A percentile compares a stretch with the other conserved stretches of the same genome.
Conservation (phyloP, 2,113 vertebrate genomes). For the Barbus barbus region DNA sequence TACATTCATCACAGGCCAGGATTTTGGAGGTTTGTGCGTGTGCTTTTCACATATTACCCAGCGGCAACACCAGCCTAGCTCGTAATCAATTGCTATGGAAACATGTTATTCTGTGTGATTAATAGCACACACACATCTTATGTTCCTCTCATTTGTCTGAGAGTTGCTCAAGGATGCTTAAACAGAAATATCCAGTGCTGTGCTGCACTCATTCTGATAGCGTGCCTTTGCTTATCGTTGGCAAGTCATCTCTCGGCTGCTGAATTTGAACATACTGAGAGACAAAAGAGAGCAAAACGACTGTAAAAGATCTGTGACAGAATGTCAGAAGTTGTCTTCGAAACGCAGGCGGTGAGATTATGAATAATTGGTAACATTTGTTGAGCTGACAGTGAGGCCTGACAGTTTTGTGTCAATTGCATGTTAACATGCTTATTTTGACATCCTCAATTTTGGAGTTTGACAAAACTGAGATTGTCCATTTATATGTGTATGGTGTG, state of each 20-base stretch:
- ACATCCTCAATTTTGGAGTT: slow-evolving; percentile 37
- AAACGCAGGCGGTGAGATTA: slow-evolving; percentile 39
- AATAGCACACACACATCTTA: slow-evolving; percentile 45
- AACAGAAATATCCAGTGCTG: slow-evolving; percentile 47
- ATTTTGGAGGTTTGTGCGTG: slow-evolving; percentile 41
- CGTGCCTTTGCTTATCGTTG: slow-evolving; percentile 40
- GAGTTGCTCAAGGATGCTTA: slow-evolving; percentile 48
- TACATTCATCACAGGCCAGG: slow-evolving; percentile 50
- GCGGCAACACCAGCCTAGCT: slow-evolving; percentile 42
- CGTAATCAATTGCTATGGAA: slow-evolving; percentile 40
- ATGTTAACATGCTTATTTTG: slow-evolving; percentile 44
- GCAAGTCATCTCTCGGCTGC: neutral
- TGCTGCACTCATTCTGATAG: slow-evolving; percentile 40
- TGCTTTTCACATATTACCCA: slow-evolving; percentile 60
- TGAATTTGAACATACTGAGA: slow-evolving; percentile 39
- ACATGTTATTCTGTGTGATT: slow-evolving; percentile 50
- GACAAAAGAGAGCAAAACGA: slow-evolving; percentile 53
- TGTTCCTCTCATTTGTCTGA: slow-evolving; percentile 51
- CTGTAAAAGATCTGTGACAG: slow-evolving; percentile 42
- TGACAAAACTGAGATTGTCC: slow-evolving; percentile 28
- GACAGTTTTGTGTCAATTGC: slow-evolving; percentile 42
- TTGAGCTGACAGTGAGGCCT: slow-evolving; percentile 42
- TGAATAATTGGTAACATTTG: slow-evolving; percentile 47
- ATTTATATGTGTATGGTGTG: too few species aligned
- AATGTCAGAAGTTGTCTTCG: slow-evolving; percentile 46